Base-by-base conservation (phyloP, 64 coral and sea anemone species). In the Exaiptasia diaphana region DNA sequence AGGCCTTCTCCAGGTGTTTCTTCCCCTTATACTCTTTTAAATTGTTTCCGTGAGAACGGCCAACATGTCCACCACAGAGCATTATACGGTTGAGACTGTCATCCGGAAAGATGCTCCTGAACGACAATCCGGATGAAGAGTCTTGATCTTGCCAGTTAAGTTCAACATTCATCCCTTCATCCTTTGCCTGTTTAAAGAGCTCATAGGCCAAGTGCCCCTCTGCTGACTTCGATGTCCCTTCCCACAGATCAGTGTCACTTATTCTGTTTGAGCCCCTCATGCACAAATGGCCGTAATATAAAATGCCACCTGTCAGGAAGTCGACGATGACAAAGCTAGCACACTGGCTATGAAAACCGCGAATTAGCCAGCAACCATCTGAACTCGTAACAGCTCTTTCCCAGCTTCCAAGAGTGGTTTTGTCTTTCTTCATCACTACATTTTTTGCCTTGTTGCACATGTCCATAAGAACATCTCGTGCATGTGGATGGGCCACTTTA, bases 291-390 rank as follows among this genome's bases (percentile, higher is more conserved):
- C 76, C 76, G 63, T 79, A 79, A 41, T 45, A 79, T 0, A 79
- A 11, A 8, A 62, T 31, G 48, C 24, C 35, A 63, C 77, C 77
- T 21, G 57, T 24, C 3, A 80, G 9, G 7, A 65, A 80, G 64
- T 80, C 35, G 41, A 64, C 43, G 17, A 80, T 64, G 24, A 61
- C 55, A 61, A 80, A 78, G 8, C 50, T 78, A 24, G 50, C 55
- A 40, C 46, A 55, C 30, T 78, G 53, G 25, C 75, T 60, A 38
- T 55, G 46, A 56, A 34, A 32, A 14, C 75, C 75, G 13, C 75
- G 38, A 4, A 78, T 78, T 0, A 61, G 29, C 75, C 75, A 78
- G 34, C 75, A 78, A 57, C 53, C 75, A 78, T 78, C 75, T 14
- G 45, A 78, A 9, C 30, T 78, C 2, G 76, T 79, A 8, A 79